Evolutionary conservation across 2,797 vertebrate genomes (phyloP).

Genomic region (Anguilla obscura): DNA sequence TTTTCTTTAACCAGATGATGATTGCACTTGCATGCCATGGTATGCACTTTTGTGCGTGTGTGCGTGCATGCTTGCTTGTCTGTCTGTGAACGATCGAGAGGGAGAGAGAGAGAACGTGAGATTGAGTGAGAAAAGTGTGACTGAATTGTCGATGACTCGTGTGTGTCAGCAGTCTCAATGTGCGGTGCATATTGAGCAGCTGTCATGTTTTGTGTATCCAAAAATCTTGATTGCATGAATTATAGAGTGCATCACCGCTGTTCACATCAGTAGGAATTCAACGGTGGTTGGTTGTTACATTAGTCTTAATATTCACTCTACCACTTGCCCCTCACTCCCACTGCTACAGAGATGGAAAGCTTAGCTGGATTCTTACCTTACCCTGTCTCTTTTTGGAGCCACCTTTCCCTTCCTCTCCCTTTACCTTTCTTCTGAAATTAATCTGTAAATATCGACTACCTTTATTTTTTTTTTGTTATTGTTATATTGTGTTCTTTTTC

Average conservation of each 20-base stretch:
- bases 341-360: constrained; percentile 48
- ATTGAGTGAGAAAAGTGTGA: background rate
- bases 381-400: constrained; percentile 62
- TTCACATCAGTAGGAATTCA: constrained; percentile 40
- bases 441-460: constrained; percentile 83
- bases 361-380: constrained; percentile 47
- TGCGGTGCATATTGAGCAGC: constrained; percentile 22
- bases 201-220: constrained; percentile 20
- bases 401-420: constrained; percentile 39
- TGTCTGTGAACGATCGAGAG: background rate
- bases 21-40: constrained; percentile 30
- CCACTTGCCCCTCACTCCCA: constrained; percentile 33
- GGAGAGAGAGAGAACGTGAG: background rate
- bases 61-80: background rate
- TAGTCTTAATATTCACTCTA: background rate
- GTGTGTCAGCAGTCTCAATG: background rate
- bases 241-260: constrained; percentile 48
- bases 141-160: background rate
- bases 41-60: constrained; percentile 20
- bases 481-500: constrained; percentile 63
- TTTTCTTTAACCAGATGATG: background rate
- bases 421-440: constrained; percentile 58
- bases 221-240: constrained; percentile 4
- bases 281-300: background rate
- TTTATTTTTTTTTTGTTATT: constrained; percentile 74